Conservation (phyloP, 2,113 vertebrate species). For the Microcebus ravelobensis region DNA sequence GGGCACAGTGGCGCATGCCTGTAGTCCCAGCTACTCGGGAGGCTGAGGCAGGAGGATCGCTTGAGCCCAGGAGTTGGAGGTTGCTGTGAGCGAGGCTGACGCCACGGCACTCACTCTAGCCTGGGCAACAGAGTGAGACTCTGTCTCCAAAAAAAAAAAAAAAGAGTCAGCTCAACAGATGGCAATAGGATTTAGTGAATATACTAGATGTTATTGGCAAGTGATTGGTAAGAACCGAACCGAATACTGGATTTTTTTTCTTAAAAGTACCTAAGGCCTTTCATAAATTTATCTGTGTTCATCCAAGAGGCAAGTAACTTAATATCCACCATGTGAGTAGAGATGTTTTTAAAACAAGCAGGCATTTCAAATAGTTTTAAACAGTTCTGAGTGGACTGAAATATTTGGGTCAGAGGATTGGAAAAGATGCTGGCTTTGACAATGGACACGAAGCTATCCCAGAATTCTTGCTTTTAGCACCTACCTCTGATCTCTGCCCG, state of each 20-base stretch:
- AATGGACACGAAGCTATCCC: neutral
- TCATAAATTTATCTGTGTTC: neutral
- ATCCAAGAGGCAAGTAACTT: neutral
- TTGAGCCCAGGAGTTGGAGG: too few relatives aligned
- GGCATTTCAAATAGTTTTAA: neutral
- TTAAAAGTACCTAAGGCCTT: neutral
- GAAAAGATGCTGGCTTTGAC: neutral
- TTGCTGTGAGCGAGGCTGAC: too few relatives aligned
- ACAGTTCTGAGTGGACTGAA: neutral
- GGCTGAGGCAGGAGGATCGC: too few relatives aligned
- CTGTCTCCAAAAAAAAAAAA: too few relatives aligned
- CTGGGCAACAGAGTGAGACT: too few relatives aligned
- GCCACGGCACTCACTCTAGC: too few relatives aligned
- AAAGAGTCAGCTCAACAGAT: neutral
- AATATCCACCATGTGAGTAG: neutral
- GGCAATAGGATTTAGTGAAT: neutral
- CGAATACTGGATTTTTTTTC: neutral
- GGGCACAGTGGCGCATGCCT: too few relatives aligned
- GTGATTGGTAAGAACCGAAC: neutral
- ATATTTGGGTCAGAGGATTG: accelerated
- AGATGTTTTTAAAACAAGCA: neutral
- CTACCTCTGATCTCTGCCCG: conserved; percentile 86
- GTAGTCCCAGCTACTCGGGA: too few relatives aligned
- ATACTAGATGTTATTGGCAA: neutral
- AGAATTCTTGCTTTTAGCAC: conserved; percentile 31